Conservation (phyloP, 2,797 vertebrate species). For the Hapalemur alaotrensis region DNA sequence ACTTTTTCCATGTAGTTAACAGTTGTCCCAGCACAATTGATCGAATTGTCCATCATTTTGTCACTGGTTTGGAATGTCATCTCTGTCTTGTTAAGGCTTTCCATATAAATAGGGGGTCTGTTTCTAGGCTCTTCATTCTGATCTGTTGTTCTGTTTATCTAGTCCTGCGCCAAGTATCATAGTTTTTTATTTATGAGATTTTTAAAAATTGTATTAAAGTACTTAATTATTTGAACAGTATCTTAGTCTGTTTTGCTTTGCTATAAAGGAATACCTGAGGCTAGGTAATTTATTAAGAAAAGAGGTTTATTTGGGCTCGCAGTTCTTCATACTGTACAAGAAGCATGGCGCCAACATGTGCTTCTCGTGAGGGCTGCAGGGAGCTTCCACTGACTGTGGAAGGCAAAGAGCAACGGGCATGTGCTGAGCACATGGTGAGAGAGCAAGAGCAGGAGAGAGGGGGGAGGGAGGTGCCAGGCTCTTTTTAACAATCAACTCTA, state of each 20-base stretch:
- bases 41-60: neutral
- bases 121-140: neutral
- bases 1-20: neutral
- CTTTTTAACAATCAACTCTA: neutral
- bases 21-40: neutral
- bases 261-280: neutral
- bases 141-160: neutral
- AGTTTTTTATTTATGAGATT: neutral
- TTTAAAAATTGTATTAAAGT: neutral
- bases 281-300: neutral
- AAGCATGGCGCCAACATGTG: neutral
- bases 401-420: too few relatives aligned
- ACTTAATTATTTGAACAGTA: neutral
- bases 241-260: neutral
- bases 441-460: neutral
- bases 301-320: neutral
- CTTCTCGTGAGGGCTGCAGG: too few relatives aligned
- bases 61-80: neutral
- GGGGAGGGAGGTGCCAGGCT: neutral
- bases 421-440: neutral
- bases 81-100: neutral
- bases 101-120: neutral
- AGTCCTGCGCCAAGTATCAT: neutral
- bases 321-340: neutral
- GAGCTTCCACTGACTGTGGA: too few relatives aligned